Base-by-base conservation (phyloP, 2,888 invertebrate genomes). In the Scotopteryx bipunctaria region DNA sequence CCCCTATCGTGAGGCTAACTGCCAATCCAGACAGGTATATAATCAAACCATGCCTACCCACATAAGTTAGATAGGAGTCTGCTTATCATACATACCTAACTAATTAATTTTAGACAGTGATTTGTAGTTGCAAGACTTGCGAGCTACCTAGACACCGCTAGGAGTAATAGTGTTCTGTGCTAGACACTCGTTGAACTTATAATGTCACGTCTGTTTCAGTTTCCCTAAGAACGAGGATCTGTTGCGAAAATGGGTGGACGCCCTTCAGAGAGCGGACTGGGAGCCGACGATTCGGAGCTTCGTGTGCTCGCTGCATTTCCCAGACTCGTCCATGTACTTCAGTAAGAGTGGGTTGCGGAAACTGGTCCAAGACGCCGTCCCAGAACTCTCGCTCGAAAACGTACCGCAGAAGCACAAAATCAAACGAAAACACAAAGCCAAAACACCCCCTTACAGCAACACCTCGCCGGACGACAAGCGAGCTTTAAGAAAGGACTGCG, bases 341-440 rank as follows among this genome's bases (percentile, higher is more conserved):
- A 57, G 53, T 9, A 57, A 57, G 38, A 57, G 37, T 9, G 53
- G 57, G 1, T 49, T 45, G 3, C 46, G 46, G 5, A 53, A 41
- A 17, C 27, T 53, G 4, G 15, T 43, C 2, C 17, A 27, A 2
- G 32, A 25, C 4, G 52, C 52, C 3, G 38, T 43, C 1, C 52
- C 52, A 5, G 29, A 37, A 15, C 15, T 31, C 3, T 3, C 19
- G 2, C 19, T 45, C 1, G 29, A 45, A 3, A 15, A 11, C 1
- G 8, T 16, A 9, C 14, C 17, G 6, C 45, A 29, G 4, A 36
- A 29, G 35, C 36, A 36, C 3, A 27, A 16, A n/a, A 11, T 17
- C 3, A 33, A 27, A 31, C 14, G 15, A 8, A 45, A 45, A 31
- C 8, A 11, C 9, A 45, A 45, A 4, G 5, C 36, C 1, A 42